Conservation (phyloP, 1,140 invertebrate genomes). For the Dufourea novaeangliae region DNA sequence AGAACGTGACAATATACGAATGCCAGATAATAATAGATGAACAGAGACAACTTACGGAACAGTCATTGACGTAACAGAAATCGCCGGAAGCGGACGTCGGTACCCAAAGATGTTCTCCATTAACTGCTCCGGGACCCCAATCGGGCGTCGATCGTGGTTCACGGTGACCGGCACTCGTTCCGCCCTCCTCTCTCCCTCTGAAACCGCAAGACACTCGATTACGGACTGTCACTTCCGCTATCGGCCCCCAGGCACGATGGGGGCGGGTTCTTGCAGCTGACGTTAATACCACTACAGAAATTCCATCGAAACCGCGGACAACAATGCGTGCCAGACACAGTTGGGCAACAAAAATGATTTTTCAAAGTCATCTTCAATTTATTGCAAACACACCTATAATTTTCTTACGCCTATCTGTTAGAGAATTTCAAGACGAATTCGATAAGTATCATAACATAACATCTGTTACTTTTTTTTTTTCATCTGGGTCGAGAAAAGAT, state of each 20-base stretch:
- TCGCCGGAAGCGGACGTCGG: constrained; percentile 94
- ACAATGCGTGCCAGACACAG: constrained; percentile 8
- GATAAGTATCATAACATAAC: too few relatives aligned
- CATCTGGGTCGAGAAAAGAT: too few relatives aligned
- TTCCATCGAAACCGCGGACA: not conserved
- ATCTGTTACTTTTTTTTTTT: too few relatives aligned
- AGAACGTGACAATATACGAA: too few relatives aligned
- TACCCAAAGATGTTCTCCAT: constrained; percentile 94
- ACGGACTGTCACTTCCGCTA: constrained; percentile 35
- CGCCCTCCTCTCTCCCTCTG: constrained; percentile 80
- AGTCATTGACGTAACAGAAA: constrained; percentile 94
- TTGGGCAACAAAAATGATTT: too few relatives aligned
- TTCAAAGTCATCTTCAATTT: too few relatives aligned
- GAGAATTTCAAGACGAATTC: too few relatives aligned
- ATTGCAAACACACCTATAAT: too few relatives aligned
- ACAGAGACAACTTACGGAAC: constrained; percentile 88
- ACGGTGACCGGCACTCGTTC: constrained; percentile 79
- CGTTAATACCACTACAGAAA: constrained; percentile 44
- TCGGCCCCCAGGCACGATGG: not conserved
- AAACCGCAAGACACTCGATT: constrained; percentile 69
- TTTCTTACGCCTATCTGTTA: too few relatives aligned
- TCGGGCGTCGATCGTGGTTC: constrained; percentile 90
- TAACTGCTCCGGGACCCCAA: constrained; percentile 89
- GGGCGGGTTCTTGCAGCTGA: constrained; percentile 29
- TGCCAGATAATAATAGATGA: too few relatives aligned